Base-by-base conservation (phyloP, 2,888 invertebrate species). In the Myopa tessellatipennis region DNA sequence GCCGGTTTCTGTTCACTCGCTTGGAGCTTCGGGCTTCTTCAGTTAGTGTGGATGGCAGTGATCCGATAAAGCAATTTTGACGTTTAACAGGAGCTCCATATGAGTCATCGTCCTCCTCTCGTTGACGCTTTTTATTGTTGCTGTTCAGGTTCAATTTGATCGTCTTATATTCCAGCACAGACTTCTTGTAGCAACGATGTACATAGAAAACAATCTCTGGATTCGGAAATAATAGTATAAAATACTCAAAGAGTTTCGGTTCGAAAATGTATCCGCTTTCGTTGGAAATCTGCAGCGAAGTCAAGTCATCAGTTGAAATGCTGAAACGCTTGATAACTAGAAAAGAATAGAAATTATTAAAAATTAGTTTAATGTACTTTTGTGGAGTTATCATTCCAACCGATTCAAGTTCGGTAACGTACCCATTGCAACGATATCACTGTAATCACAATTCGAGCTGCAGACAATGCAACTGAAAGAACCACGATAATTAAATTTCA, bases 51-150 rank as follows among this genome's bases (percentile, higher is more conserved):
- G 14, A 4, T 69, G 78, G 88, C 45, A 84, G 74, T 10, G 77
- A 79, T 14, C 87, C 89, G 0, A 89, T 68, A 70, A 88, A 88
- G 61, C 88, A 88, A 74, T 88, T 87, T 79, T 88, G 88, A 7
- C 88, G 84, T 73, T 81, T 81, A 5, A 88, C 85, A 1, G 89
- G 86, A 45, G 84, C 85, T 4, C 82, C 82, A 60, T 80, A 80
- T 73, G 61, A 65, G 65, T 79, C 74, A 36, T 78, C 69, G 60
- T 65, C 69, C 7, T 70, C 65, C 10, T 50, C 26, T 18, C n/a
- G 50, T 8, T 61, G 14, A 5, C 75, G 16, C 77, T 18, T 79
- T 74, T 55, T 26, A 67, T 4, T 74, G 58, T 38, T 38, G 34
- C 52, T 68, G 50, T 36, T 36, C 14, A 50, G 5, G 12, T 34